Conservation (phyloP, 2,888 invertebrate genomes). For the Epirrita christyi region DNA sequence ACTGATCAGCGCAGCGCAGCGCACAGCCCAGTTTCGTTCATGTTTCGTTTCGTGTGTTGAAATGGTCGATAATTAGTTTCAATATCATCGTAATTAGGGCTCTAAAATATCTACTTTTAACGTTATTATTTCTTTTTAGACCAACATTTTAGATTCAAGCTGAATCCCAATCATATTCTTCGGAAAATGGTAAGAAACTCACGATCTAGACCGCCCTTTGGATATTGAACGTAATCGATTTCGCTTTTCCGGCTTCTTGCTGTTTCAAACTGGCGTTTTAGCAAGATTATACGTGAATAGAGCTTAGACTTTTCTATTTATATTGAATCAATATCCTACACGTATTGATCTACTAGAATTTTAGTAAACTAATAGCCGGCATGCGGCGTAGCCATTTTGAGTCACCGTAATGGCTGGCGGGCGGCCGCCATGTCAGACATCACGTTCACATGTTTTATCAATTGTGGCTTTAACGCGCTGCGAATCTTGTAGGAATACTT, state of each 20-base stretch:
- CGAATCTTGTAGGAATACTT: conserved; percentile 3
- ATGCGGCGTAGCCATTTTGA: conserved; percentile 76
- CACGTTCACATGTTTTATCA: conserved; percentile 55
- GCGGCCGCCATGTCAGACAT: conserved; percentile 72
- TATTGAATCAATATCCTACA: neutral
- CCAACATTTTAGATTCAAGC: conserved; percentile 21
- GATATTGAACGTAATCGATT: conserved; percentile 11
- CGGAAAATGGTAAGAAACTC: conserved; percentile 46
- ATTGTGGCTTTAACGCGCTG: conserved; percentile 9
- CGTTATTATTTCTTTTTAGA: conserved; percentile 1
- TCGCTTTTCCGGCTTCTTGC: neutral
- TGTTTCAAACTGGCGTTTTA: neutral
- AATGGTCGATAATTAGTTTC: conserved; percentile 5
- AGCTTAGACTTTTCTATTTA: neutral
- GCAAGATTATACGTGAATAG: neutral
- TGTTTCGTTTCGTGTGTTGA: neutral
- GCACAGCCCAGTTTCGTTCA: too few species aligned
- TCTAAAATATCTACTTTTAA: neutral
- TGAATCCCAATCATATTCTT: conserved; percentile 37
- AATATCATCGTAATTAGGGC: neutral
- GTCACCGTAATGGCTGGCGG: conserved; percentile 60
- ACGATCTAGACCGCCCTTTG: conserved; percentile 1
- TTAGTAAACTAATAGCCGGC: conserved; percentile 49
- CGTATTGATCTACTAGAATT: neutral
- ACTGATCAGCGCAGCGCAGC: too few species aligned